Conservation (phyloP, 1,140 invertebrate genomes). For the Olivierus martensii region DNA sequence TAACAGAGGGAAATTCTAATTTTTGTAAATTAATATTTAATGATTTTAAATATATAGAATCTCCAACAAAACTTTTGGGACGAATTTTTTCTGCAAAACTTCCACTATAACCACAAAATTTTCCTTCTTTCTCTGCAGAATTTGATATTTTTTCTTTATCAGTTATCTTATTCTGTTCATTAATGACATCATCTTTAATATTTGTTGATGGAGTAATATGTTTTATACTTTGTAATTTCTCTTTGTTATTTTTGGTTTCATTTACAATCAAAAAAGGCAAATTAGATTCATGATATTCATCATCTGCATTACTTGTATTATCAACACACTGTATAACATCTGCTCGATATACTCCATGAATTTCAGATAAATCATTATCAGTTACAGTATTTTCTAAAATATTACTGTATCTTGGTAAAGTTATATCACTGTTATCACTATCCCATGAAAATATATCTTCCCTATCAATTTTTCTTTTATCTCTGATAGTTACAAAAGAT, state of each 20-base stretch:
- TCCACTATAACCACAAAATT: constrained; percentile 18
- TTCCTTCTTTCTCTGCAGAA: constrained; percentile 4
- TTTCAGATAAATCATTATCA: not conserved
- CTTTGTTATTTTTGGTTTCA: not conserved
- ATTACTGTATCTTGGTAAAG: not conserved
- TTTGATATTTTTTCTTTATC: not conserved
- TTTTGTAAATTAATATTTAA: constrained; percentile 20
- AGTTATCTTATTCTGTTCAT: too few relatives aligned
- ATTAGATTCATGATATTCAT: not conserved
- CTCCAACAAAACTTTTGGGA: constrained; percentile 15
- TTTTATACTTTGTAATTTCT: not conserved
- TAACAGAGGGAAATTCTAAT: constrained; percentile 16
- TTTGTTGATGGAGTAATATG: not conserved
- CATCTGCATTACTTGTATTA: not conserved
- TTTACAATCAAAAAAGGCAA: not conserved
- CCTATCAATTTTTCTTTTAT: not conserved
- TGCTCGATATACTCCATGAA: not conserved
- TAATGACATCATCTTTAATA: not conserved
- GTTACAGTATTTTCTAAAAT: not conserved
- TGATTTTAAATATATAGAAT: constrained; percentile 19
- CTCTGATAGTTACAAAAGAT: constrained; percentile 10
- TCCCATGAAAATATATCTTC: constrained; percentile 8
- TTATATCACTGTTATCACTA: constrained; percentile 11
- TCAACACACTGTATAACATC: not conserved
- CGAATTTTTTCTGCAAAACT: constrained; percentile 20